These are phyloP conservation scores for Trogon melanurus DNA, from an alignment of 2,113 vertebrate species.

Conservation along the genomic window DNA sequence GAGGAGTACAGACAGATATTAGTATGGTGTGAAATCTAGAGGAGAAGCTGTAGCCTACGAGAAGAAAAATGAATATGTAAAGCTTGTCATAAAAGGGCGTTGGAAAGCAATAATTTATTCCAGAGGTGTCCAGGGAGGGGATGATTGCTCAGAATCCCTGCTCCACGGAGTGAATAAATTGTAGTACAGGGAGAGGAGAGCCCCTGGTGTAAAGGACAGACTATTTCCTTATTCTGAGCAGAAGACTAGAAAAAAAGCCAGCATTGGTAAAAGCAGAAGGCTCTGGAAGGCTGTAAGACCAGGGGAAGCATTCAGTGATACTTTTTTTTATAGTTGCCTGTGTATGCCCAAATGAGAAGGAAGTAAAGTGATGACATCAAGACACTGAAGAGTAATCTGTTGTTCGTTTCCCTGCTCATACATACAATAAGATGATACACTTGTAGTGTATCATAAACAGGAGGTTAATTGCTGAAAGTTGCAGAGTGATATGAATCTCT, in stretches of 20 bases:
- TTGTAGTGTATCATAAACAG: background rate
- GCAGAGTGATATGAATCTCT: background rate
- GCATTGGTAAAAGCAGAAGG: background rate
- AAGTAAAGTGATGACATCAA: background rate
- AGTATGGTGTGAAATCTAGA: background rate
- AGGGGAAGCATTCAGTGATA: background rate
- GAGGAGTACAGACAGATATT: background rate
- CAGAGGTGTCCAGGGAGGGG: background rate
- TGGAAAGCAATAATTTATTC: conserved; percentile 3
- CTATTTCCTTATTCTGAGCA: background rate
- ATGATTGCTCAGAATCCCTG: background rate
- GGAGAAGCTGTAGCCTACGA: background rate
- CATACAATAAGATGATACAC: background rate
- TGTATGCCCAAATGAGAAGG: background rate
- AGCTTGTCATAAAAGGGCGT: background rate
- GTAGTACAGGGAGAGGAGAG: background rate
- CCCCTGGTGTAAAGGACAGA: background rate
- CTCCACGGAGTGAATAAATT: background rate
- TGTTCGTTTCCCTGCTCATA: background rate
- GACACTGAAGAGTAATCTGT: background rate
- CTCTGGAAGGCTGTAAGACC: background rate
- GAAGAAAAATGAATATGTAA: background rate
- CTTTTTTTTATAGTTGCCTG: background rate
- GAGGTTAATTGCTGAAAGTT: background rate
- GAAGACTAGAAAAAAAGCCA: background rate